phyloP scores from a whole-genome alignment of 2,113 vertebrate genomes.

The Toxotes chatareus region DNA sequence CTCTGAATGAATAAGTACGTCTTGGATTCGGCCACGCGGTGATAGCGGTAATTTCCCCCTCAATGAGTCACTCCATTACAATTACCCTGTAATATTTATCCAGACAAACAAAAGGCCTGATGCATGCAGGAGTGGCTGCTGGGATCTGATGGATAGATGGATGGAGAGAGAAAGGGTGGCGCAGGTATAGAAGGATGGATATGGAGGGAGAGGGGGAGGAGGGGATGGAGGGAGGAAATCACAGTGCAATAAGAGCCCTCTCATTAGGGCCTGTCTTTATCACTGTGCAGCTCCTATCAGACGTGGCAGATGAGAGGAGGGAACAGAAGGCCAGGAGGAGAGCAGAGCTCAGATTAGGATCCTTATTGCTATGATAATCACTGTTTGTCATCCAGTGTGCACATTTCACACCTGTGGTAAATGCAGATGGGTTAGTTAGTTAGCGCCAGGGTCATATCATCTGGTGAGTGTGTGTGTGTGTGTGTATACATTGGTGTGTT shows the following conservation, averaged over 20 bases:
- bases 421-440: slow-evolving; percentile 67
- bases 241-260: slow-evolving; percentile 79
- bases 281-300: slow-evolving; percentile 71
- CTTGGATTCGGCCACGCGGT: slow-evolving; percentile 53
- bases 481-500: neutral
- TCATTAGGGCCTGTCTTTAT: slow-evolving; percentile 81
- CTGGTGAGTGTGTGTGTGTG: neutral
- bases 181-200: slow-evolving; percentile 56
- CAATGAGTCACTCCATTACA: slow-evolving; percentile 79
- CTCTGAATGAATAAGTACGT: slow-evolving; percentile 63
- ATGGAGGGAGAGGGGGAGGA: neutral
- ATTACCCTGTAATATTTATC: slow-evolving; percentile 78
- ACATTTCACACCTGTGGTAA: slow-evolving; percentile 79
- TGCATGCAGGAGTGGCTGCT: slow-evolving; percentile 54
- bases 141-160: slow-evolving; percentile 52
- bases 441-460: slow-evolving; percentile 22
- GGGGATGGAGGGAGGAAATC: slow-evolving; percentile 58
- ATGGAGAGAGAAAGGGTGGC: slow-evolving; percentile 39
- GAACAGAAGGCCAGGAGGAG: slow-evolving; percentile 78
- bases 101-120: slow-evolving; percentile 72
- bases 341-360: slow-evolving; percentile 76
- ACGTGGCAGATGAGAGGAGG: slow-evolving; percentile 77
- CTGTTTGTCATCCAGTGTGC: slow-evolving; percentile 79
- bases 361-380: slow-evolving; percentile 82
- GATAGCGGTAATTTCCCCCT: slow-evolving; percentile 72